Percentiles rank a stretch among this genome's conserved stretches.
Conservation (phyloP, 2,888 invertebrate species). For the Dasysyrphus tricinctus region DNA sequence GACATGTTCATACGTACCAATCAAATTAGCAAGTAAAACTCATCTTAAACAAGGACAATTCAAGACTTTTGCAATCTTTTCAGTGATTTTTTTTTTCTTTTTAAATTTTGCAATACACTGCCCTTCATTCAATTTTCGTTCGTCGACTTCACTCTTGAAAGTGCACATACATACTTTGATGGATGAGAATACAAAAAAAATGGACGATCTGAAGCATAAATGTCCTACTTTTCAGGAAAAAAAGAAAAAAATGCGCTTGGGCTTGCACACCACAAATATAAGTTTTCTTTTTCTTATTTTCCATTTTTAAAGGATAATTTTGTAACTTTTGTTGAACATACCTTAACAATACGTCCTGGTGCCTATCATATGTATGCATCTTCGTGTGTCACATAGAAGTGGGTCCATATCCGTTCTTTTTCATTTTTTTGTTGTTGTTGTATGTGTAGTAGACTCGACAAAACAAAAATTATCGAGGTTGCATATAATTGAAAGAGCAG, state of each 20-base stretch:
- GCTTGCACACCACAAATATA: conserved; percentile 11
- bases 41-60: conserved; percentile 39
- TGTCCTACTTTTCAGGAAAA: conserved; percentile 48
- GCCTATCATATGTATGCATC: conserved; percentile 58
- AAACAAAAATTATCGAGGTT: conserved; percentile 68
- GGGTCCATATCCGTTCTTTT: conserved; percentile 55
- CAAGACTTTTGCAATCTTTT: conserved; percentile 41
- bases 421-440: conserved; percentile 28
- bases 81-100: background rate
- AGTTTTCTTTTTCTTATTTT: background rate
- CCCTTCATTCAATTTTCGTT: conserved; percentile 48
- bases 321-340: conserved; percentile 42
- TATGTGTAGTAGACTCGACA: conserved; percentile 48
- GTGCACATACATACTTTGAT: conserved; percentile 15
- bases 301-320: conserved; percentile 42
- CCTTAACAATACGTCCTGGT: conserved; percentile 47
- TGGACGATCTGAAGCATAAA: conserved; percentile 18
- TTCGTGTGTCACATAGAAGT: conserved; percentile 59
- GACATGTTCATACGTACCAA: background rate
- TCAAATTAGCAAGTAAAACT: background rate
- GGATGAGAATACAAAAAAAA: conserved; percentile 28
- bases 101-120: conserved; percentile 14
- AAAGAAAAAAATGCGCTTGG: conserved; percentile 2
- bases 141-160: conserved; percentile 48
- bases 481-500: conserved; percentile 68